Conservation (phyloP, 2,888 invertebrate genomes). For the Halictus quadricinctus region DNA sequence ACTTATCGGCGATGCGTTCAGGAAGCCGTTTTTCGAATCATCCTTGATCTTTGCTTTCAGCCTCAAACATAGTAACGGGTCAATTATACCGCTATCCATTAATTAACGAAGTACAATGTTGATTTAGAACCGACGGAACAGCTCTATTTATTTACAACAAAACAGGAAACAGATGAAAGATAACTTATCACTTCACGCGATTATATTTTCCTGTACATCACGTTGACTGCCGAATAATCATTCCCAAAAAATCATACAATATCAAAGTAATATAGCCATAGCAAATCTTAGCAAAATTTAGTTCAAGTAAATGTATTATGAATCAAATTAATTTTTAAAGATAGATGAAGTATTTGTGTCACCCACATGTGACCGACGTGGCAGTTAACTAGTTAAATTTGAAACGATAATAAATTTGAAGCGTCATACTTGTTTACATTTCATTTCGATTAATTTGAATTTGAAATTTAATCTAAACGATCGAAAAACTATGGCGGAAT, state of each 20-base stretch:
- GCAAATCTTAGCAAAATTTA: too few relatives aligned
- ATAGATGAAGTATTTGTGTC: too few relatives aligned
- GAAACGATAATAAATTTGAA: not conserved
- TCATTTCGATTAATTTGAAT: not conserved
- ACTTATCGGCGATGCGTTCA: constrained; percentile 25
- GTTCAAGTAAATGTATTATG: too few relatives aligned
- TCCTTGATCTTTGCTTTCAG: not conserved
- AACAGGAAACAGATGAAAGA: constrained; percentile 29
- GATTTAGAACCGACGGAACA: not conserved
- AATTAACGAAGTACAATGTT: not conserved
- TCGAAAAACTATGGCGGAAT: not conserved
- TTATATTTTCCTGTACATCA: not conserved
- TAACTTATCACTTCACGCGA: constrained; percentile 13
- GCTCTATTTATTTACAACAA: not conserved
- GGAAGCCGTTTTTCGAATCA: not conserved
- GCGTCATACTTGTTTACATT: not conserved
- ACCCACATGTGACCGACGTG: not conserved
- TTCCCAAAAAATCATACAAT: not conserved
- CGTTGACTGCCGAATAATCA: not conserved
- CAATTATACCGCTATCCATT: constrained; percentile 16
- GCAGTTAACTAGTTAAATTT: not conserved
- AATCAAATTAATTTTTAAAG: too few relatives aligned
- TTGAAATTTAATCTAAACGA: not conserved
- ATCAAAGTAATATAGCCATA: too few relatives aligned
- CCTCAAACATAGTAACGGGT: not conserved